Evolutionary conservation across 2,797 vertebrate species (phyloP).

Genomic region (Aphelocoma californica): DNA sequence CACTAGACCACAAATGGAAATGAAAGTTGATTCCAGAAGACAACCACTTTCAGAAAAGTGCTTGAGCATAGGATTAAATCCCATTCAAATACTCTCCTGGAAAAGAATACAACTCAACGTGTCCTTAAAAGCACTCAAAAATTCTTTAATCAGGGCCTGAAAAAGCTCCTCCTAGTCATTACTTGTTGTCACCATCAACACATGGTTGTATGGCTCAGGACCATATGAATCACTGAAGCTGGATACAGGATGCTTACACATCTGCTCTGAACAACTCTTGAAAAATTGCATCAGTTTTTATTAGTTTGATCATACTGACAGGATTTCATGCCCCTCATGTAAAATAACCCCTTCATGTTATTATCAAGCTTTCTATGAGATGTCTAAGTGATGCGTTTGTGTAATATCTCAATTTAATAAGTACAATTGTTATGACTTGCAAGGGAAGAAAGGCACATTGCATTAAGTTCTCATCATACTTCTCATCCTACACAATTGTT

Average conservation of each 20-base stretch:
- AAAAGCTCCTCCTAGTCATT: not conserved
- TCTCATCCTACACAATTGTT: not conserved
- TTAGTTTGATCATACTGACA: not conserved
- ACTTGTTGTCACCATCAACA: not conserved
- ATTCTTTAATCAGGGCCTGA: slow-evolving; percentile 17
- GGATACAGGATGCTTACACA: not conserved
- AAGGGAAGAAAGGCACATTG: not conserved
- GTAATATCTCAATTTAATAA: not conserved
- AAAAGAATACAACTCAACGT: not conserved
- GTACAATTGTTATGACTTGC: not conserved
- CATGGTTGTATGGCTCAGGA: not conserved
- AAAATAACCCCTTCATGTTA: not conserved
- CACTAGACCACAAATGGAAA: slow-evolving; percentile 38
- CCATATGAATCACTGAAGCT: not conserved
- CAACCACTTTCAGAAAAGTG: slow-evolving; percentile 40
- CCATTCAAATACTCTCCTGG: slow-evolving; percentile 26
- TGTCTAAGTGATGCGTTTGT: not conserved
- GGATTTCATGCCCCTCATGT: not conserved
- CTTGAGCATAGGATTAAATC: slow-evolving; percentile 43
- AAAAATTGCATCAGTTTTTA: not conserved
- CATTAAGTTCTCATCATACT: not conserved
- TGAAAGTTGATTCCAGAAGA: slow-evolving; percentile 36
- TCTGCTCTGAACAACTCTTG: not conserved
- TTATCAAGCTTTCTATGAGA: not conserved
- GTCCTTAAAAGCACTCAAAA: slow-evolving; percentile 24